Base-by-base conservation (phyloP, 1,140 invertebrate species). In the Atopsyche davidsoni region DNA sequence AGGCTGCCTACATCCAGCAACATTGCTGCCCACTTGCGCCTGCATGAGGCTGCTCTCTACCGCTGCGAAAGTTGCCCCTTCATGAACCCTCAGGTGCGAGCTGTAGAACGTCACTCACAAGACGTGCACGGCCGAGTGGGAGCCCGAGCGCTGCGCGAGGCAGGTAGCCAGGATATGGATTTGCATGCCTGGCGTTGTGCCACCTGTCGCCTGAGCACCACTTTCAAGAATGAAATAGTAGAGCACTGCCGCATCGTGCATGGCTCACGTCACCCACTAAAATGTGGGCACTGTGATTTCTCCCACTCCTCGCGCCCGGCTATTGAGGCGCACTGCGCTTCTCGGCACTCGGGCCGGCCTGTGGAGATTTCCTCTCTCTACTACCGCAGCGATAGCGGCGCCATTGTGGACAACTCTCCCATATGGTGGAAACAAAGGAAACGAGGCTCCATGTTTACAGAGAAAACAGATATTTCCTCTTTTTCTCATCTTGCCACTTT, bases 1-100 rank as follows among this genome's bases (percentile, higher is more conserved):
- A 62, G 53, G n/a, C 61, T 61, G 3, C 42, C 70, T 14, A 65
- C 63, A 0, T 62, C 81, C 61, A 0, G 62, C 80, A 76, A 78
- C 48, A 79, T 88, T 51, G 68, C 79, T 4, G 67, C 73, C 49
- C 86, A 89, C 69, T 73, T 89, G 47, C 83, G 82, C 67, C 79
- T 88, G 71, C 87, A 89, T 67, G 83, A 84, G 51, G 66, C 73
- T 3, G 75, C 72, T 51, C 65, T 89, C 17, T 87, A 82, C 62
- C 81, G 81, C 56, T 89, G 85, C 68, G 75, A 75, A 2, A 64
- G 76, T 55, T 87, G 85, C 59, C 66, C 73, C 59, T 79, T 79
- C 64, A 73, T 81, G 56, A 79, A 86, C 65, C 76, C 76, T 62
- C 73, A 78, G 42, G 75, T 71, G 4, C 69, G 79, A 25, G 69